Conservation (phyloP, 2,113 vertebrate species). For the Mastomys natalensis region DNA sequence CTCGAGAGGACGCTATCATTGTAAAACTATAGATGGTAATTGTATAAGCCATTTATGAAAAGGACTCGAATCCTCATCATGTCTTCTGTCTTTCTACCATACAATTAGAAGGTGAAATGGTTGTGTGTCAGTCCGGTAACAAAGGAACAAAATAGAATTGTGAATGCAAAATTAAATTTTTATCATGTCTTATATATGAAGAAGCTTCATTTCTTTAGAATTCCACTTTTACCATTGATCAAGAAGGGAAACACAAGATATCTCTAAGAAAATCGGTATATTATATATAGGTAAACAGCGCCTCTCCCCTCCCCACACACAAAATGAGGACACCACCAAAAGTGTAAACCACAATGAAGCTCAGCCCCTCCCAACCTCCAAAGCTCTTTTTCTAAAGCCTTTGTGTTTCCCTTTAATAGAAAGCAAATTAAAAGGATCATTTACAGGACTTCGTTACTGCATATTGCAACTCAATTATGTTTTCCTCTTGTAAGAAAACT, state of each 20-base stretch:
- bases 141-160: neutral
- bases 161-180: conserved; percentile 44
- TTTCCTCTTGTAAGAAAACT: conserved; percentile 34
- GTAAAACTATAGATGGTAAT: neutral
- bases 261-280: neutral
- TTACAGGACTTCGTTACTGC: conserved; percentile 65
- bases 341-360: neutral
- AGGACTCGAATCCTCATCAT: neutral
- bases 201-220: neutral
- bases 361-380: neutral
- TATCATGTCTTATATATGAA: neutral
- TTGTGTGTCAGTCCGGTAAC: neutral
- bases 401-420: conserved; percentile 4
- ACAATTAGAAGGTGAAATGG: neutral
- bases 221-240: neutral
- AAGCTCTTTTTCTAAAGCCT: conserved; percentile 38
- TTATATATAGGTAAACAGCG: neutral
- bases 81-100: neutral
- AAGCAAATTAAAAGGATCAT: conserved; percentile 22
- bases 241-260: neutral
- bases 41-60: neutral
- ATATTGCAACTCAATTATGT: neutral
- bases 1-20: conserved; percentile 1
- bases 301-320: neutral
- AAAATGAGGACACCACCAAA: neutral